Evolutionary conservation across 1,140 invertebrate species (phyloP), one percentile per base, ranked within the genome.

Genomic region (Trachymyrmex septentrionalis): DNA sequence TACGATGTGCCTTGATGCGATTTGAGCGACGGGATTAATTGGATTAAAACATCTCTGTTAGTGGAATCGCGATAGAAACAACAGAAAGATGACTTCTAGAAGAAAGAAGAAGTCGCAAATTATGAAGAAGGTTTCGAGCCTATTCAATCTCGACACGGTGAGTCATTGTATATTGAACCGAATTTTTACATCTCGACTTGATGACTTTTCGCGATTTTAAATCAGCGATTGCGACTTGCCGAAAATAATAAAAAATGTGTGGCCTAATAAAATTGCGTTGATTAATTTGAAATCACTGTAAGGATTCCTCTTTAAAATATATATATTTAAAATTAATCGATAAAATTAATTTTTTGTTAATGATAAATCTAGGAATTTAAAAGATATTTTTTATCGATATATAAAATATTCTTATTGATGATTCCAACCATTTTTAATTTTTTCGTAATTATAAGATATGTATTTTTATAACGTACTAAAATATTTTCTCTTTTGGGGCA

Each of bases 141-240:
- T 98, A 92, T 98, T 98, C 96, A 98, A 97, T 96, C 96, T 98
- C 95, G 97, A 98, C 93, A 97, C 97, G 97, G 97, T 97, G 96
- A 97, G 96, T 95, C 93, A 94, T 88, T 19, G 12, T 3, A 30
- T 38, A 59, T 53, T 64, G 59, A 73, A 61, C 12, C 55, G 67
- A 80, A 81, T 38, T 76, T 85, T 87, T 77, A 34, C 24, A 27
- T 76, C 48, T 71, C 71, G 34, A 55, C 57, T n/a, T n/a, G 24
- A 9, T 57, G 27, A 21, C 34, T 75, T 61, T 67, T 75, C 48
- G 59, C 44, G 24, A 80, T 44, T 16, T 76, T 50, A 27, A 85
- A 21, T 21, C 14, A 53, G 30, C 30, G 24, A 84, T 48, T 19
- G 34, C 14, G 50, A 48, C 34, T 63, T 50, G 27, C 73, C 69